phyloP scores from a whole-genome alignment of 1,140 invertebrate species.

The Nautilus pompilius region DNA sequence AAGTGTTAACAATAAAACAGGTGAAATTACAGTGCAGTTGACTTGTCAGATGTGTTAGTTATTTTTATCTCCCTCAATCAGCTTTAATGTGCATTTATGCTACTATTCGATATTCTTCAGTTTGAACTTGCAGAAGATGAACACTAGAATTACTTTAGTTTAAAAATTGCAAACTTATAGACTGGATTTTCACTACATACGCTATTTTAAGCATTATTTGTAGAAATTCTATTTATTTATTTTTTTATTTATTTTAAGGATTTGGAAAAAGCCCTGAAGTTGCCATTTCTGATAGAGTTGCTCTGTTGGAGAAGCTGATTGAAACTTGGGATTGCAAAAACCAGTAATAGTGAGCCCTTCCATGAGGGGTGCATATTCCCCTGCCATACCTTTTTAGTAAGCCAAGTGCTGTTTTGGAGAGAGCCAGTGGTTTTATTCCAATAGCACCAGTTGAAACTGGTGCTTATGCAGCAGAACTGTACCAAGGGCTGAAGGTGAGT shows the following conservation, averaged over 20 bases:
- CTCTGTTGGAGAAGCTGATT: constrained; percentile 45
- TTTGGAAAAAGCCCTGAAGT: constrained; percentile 38
- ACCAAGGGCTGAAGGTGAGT: constrained; percentile 31
- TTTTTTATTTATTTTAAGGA: constrained; percentile 28
- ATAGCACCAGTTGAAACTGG: constrained; percentile 54
- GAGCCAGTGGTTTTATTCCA: constrained; percentile 49
- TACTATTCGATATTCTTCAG: neutral
- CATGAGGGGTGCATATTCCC: constrained; percentile 56
- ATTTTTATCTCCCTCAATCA: neutral
- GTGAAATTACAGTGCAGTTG: too few relatives aligned
- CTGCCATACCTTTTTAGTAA: constrained; percentile 51
- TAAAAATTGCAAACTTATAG: neutral
- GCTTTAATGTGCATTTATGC: neutral
- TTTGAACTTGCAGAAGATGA: neutral
- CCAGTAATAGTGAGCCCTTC: constrained; percentile 57
- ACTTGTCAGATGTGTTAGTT: neutral
- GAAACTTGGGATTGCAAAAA: constrained; percentile 21
- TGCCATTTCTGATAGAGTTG: constrained; percentile 4
- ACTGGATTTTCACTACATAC: neutral
- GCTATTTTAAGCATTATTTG: neutral
- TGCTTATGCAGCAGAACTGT: constrained; percentile 19
- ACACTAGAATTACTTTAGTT: neutral
- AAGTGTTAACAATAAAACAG: too few relatives aligned
- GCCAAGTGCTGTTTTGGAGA: constrained; percentile 18
- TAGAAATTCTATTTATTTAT: neutral